A percentile compares a stretch with the other conserved stretches of the same genome.
phyloP scores from a whole-genome alignment of 1,140 invertebrate species.

The Rhynchophorus ferrugineus region DNA sequence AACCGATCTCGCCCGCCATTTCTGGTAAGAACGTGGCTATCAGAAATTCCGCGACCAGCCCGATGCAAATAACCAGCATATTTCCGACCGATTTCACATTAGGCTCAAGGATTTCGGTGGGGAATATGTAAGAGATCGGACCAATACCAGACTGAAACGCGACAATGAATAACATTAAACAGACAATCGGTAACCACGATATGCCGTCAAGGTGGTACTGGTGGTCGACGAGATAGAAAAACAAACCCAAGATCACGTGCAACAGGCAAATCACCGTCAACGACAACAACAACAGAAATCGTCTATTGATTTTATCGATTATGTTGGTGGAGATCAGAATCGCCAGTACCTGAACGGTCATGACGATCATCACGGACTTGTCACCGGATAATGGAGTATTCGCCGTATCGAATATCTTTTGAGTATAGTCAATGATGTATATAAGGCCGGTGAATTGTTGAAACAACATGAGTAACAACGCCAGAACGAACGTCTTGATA shows the following conservation, averaged over 20 bases:
- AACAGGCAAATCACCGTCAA: constrained; percentile 49
- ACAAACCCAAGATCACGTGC: constrained; percentile 20
- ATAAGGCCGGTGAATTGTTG: constrained; percentile 75
- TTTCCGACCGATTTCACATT: constrained; percentile 65
- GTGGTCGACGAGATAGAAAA: constrained; percentile 22
- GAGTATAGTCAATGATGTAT: constrained; percentile 73
- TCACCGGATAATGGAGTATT: constrained; percentile 48
- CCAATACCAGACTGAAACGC: constrained; percentile 52
- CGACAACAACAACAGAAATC: constrained; percentile 61
- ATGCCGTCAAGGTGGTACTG: constrained; percentile 8
- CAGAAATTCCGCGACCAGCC: constrained; percentile 49
- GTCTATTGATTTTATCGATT: constrained; percentile 65
- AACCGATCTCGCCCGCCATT: constrained; percentile 51
- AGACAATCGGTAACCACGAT: constrained; percentile 26
- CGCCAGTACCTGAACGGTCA: constrained; percentile 59
- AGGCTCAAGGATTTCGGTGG: constrained; percentile 71
- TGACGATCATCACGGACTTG: constrained; percentile 69
- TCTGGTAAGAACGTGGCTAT: constrained; percentile 64
- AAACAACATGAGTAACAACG: constrained; percentile 59
- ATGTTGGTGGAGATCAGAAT: constrained; percentile 59
- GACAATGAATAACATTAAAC: constrained; percentile 22
- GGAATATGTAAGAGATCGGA: constrained; percentile 72
- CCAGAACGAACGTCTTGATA: constrained; percentile 55
- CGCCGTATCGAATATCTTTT: constrained; percentile 58
- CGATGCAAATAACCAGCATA: constrained; percentile 52